Percentiles rank a stretch among this genome's conserved stretches.
These are phyloP conservation scores for Ellobium chinense DNA, from an alignment of 2,888 invertebrate species.

Conservation along the genomic window DNA sequence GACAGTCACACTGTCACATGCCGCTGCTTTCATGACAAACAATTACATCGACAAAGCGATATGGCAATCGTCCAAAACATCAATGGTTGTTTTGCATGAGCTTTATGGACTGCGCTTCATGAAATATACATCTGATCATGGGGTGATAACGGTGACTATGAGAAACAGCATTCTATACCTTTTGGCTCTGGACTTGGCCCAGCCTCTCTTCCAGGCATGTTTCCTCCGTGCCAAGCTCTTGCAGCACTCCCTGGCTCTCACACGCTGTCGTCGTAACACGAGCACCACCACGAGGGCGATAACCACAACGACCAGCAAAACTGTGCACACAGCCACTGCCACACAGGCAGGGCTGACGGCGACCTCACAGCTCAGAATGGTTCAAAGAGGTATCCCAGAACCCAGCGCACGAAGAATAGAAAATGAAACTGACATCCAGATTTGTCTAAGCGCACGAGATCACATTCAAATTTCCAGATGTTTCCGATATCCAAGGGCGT, in stretches of 20 bases:
- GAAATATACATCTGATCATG: no score
- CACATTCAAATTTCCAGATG: neutral
- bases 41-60: no score
- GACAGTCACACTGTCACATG: no score
- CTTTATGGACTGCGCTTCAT: no score
- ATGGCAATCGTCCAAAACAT: no score
- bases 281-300: conserved; percentile 11
- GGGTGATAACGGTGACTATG: no score
- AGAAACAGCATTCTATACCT: neutral
- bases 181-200: neutral
- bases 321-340: conserved; percentile 28
- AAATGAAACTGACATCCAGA: no score
- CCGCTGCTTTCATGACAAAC: no score
- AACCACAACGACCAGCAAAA: neutral
- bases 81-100: no score
- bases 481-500: no score
- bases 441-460: neutral
- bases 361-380: conserved; percentile 33
- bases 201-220: conserved; percentile 6
- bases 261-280: neutral
- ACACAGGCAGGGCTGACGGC: conserved; percentile 37
- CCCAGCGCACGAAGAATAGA: no score
- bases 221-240: neutral
- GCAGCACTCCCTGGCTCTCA: neutral
- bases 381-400: neutral